phyloP scores from a whole-genome alignment of 2,888 invertebrate species.

The Sminthurinus aureus region DNA sequence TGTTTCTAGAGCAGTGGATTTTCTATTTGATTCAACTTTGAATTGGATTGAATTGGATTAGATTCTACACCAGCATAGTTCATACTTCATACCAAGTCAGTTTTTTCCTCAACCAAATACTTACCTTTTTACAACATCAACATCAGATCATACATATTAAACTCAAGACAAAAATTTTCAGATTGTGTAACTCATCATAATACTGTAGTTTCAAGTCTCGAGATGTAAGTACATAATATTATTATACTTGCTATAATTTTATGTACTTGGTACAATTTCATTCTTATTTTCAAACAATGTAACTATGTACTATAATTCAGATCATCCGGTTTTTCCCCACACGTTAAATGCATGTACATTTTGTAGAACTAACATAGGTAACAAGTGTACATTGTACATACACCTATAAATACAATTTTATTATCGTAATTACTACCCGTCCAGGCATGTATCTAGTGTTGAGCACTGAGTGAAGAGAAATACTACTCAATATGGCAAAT shows the following conservation, averaged over 20 bases:
- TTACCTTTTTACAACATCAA: background rate
- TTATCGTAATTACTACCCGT: background rate
- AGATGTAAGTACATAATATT: too few relatives aligned
- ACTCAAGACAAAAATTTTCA: too few relatives aligned
- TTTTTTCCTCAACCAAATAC: background rate
- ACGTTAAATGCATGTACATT: background rate
- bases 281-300: too few relatives aligned
- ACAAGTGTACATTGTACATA: background rate
- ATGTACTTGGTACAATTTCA: too few relatives aligned
- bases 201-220: too few relatives aligned
- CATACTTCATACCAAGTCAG: background rate
- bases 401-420: slow-evolving; percentile 4
- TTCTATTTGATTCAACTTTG: too few relatives aligned
- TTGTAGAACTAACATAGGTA: too few relatives aligned
- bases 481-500: too few relatives aligned
- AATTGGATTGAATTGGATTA: too few relatives aligned
- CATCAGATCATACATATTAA: too few relatives aligned
- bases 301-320: background rate
- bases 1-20: background rate
- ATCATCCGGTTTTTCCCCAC: slow-evolving; percentile 4
- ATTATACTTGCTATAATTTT: background rate
- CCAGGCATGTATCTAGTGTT: background rate
- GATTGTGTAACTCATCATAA: too few relatives aligned
- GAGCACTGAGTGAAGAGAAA: background rate
- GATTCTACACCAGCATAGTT: background rate